Base-by-base conservation (phyloP, 2,888 invertebrate species). In the Andrena chrysosceles region DNA sequence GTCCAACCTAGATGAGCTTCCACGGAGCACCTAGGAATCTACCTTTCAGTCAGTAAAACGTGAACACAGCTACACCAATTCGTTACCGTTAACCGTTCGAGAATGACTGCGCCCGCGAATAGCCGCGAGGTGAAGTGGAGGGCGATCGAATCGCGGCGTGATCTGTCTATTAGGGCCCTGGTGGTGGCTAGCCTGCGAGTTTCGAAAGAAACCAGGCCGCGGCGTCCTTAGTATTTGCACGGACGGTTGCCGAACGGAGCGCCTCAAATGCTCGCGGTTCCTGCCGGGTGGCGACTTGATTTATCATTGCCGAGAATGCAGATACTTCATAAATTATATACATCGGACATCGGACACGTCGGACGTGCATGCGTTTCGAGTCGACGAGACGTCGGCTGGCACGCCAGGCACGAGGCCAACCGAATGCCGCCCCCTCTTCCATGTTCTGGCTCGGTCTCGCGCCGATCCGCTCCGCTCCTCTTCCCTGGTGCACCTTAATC, bases 261-360 rank as follows among this genome's bases (percentile, higher is more conserved):
- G 87, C 84, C 83, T 79, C 79, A 86, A 87, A 90, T 89, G 84
- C 85, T 84, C 87, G 83, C 85, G 86, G 84, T 84, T 87, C 78
- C 82, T 84, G 77, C 71, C 83, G 89, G 92, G 93, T 93, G 93
- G 91, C 91, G 90, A 87, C 85, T 93, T 93, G 93, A 93, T 93
- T 93, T 93, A 93, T 93, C 90, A 91, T 91, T 92, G 88, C 78
- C 70, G 76, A 88, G 91, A 92, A 91, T 92, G 92, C 92, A 92
- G 93, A 92, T 93, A 91, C 92, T 93, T 93, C 91, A 93, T 93
- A 93, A 93, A 93, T 93, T 93, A 93, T 93, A 92, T 89, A 92
- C 87, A 90, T 87, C 87, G 84, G 90, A 90, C 90, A 88, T 83
- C 82, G 85, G 86, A 90, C 42, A 42, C 85, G 90, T 91, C 90